Evolutionary conservation across 2,888 invertebrate genomes (phyloP), one percentile per base, ranked within the genome.

Genomic region (Punctoribates punctum): DNA sequence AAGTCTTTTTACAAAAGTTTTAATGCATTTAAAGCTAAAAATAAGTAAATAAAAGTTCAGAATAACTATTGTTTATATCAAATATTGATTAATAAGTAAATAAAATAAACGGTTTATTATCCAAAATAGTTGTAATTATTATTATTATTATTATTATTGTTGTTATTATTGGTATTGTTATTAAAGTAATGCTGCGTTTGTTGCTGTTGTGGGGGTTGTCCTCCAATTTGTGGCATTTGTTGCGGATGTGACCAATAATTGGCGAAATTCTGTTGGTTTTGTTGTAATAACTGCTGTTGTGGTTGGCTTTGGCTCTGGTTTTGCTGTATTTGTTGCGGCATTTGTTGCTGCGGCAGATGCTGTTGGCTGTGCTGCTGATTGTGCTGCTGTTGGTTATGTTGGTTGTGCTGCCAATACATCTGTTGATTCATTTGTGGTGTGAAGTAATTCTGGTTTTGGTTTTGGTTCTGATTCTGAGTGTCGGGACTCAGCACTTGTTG

Each of bases 91-190:
- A 29, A 1, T 15, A 38, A 67, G 34, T 62, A 34, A 62, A 60
- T 20, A 27, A 25, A 60, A 60, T 60, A n/a, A 60, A 20, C 13
- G 27, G 34, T 27, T 34, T n/a, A 62, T 38, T 72, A 72, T 72
- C 72, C 42, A 72, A 72, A 72, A 72, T 72, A 72, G 17, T 38
- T 72, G 23, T 46, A 48, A 72, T 25, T 72, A 72, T 72, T 48
- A 48, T 46, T 72, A 72, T 72, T 70, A 42, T 70, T 23, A 70
- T 46, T 72, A 72, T 42, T 70, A 29, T 70, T 23, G 17, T 34
- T 34, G 34, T 34, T 42, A 70, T 20, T 70, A 23, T 70, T 29
- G 4, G 17, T 25, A 17, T 27, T 70, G 46, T 70, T 70, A 38
- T 20, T 38, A 20, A 11, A 15, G 70, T 20, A 42, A 42, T 38